These are phyloP conservation scores for Drosophila kepulauana DNA, from an alignment of 1,140 invertebrate genomes.

Conservation along the genomic window DNA sequence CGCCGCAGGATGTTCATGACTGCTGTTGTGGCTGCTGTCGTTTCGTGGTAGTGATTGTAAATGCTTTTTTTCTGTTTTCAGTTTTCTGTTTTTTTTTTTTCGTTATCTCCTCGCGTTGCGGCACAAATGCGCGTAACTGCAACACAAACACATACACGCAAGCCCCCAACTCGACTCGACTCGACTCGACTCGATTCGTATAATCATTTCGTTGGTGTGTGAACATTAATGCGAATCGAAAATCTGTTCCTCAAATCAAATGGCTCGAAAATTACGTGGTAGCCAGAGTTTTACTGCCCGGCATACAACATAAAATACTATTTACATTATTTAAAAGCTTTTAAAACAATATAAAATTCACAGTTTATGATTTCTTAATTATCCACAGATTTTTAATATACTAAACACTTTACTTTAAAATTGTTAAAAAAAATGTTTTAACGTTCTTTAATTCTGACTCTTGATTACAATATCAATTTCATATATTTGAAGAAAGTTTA, in stretches of 20 bases:
- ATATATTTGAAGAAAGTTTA: too few relatives aligned
- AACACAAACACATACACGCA: constrained; percentile 24
- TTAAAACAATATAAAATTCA: too few relatives aligned
- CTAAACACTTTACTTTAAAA: too few relatives aligned
- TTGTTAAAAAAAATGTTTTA: too few relatives aligned
- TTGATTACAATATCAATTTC: too few relatives aligned
- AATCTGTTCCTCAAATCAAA: constrained; percentile 6
- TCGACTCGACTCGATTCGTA: constrained; percentile 7
- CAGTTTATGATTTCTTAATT: background rate
- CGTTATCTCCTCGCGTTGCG: constrained; percentile 36
- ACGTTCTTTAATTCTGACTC: too few relatives aligned
- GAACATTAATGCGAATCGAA: constrained; percentile 15
- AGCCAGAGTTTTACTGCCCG: background rate
- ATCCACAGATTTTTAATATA: background rate
- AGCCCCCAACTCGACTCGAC: constrained; percentile 1
- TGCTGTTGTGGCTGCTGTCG: constrained; percentile 65
- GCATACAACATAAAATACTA: background rate
- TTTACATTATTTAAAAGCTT: background rate
- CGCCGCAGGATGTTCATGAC: constrained; percentile 80
- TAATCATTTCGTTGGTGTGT: constrained; percentile 21
- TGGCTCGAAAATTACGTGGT: constrained; percentile 1
- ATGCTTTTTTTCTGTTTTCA: constrained; percentile 46
- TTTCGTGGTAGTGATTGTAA: constrained; percentile 51
- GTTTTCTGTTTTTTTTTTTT: too few relatives aligned
- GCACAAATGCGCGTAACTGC: constrained; percentile 37